These are phyloP conservation scores for Falco berigora DNA, from an alignment of 2,797 vertebrate species.

Conservation along the genomic window DNA sequence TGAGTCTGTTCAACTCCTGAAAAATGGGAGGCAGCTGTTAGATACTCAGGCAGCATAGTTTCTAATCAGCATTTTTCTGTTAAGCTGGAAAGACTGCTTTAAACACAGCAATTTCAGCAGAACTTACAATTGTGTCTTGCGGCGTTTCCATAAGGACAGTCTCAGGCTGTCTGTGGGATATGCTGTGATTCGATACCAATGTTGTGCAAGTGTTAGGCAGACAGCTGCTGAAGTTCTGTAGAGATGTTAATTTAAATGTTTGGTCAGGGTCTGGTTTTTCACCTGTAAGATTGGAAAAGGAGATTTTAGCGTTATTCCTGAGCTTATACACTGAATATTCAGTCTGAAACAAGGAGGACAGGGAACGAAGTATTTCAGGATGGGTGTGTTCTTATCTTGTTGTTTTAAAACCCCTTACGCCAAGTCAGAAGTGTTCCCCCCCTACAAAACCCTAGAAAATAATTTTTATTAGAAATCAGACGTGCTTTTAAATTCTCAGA, in stretches of 20 bases:
- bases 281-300: conserved; percentile 71
- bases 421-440: not conserved
- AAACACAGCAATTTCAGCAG: not conserved
- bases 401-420: not conserved
- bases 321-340: not conserved
- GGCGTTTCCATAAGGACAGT: conserved; percentile 95
- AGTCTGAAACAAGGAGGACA: not conserved
- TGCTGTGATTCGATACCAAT: conserved; percentile 84
- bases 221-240: conserved; percentile 87
- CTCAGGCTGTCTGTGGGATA: conserved; percentile 85
- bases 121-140: conserved; percentile 92
- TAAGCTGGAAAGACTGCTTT: not conserved
- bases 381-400: not conserved
- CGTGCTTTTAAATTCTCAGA: not conserved
- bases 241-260: conserved; percentile 92
- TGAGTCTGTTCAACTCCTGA: conserved; percentile 95
- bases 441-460: not conserved
- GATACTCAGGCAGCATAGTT: not conserved
- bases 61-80: not conserved
- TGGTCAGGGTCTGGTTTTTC: conserved; percentile 98
- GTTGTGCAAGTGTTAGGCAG: conserved; percentile 86
- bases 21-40: conserved; percentile 47
- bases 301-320: not conserved
- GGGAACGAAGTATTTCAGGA: not conserved
- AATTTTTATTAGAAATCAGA: not conserved